Evolutionary conservation across 2,888 invertebrate species (phyloP), one percentile per base, ranked within the genome.

Genomic region (Drosophila limbata): DNA sequence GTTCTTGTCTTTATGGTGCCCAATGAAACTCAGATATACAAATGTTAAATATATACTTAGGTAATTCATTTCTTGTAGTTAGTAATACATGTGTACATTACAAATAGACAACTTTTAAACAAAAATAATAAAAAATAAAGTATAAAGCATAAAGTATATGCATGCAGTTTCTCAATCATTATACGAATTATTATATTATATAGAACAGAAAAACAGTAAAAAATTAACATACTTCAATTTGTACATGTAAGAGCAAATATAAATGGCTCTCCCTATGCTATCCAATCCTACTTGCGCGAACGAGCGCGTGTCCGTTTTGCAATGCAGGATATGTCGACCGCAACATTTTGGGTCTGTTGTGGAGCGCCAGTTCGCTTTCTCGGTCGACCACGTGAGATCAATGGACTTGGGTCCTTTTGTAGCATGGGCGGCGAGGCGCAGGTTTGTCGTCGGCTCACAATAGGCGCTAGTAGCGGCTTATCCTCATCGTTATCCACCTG

Each of bases 241-340:
- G 31, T 48, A 31, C 33, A 48, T 17, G 1, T 25, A 25, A 25
- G 3, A 48, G 3, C 8, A 4, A 17, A 13, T 48, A 31, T 5
- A 48, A 31, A 10, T 6, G 33, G 5, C 31, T 31, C 11, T 11
- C 10, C 1, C 1, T 3, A 17, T 31, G 31, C 5, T 19, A 31
- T 17, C 31, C 17, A 28, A 8, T 28, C 8, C 4, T 19, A 35
- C 33, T 19, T 35, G 9, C 50, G 35, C 9, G 50, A 50, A 6
- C 79, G 75, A 5, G 53, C 39, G 4, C 77, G 77, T 0, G 79
- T 78, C 10, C 77, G 55, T 25, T 51, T 65, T 0, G 65, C 79
- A 13, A 78, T 60, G 15, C 68, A 75, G 9, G 79, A 78, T 1
- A 75, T 44, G 15, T 75, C 65, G 6, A 25, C 1, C 4, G 56